A percentile compares a stretch with the other conserved stretches of the same genome.
Conservation (phyloP, 2,797 vertebrate species). For the Gymnothorax javanicus region DNA sequence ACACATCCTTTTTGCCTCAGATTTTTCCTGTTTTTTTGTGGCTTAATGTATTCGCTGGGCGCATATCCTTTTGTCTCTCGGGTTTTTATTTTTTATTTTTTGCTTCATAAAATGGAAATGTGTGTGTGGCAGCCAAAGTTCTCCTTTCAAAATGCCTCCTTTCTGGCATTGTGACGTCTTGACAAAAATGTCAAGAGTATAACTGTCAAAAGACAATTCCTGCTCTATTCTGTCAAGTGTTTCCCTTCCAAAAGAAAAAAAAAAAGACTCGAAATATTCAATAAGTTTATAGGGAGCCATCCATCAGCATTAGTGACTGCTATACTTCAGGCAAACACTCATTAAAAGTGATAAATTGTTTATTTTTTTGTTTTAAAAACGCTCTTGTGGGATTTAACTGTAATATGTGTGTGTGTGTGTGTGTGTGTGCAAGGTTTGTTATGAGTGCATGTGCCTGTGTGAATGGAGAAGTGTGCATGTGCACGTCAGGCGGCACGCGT, state of each 20-base stretch:
- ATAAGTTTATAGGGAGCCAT: slow-evolving; percentile 54
- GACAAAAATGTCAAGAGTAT: slow-evolving; percentile 47
- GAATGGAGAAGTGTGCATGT: too few species aligned
- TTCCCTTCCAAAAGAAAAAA: slow-evolving; percentile 42
- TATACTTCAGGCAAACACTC: slow-evolving; percentile 42
- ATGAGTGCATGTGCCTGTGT: not conserved
- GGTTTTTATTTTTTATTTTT: not conserved
- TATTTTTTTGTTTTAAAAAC: not conserved
- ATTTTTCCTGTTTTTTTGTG: not conserved
- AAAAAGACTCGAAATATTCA: slow-evolving; percentile 50
- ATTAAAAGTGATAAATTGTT: slow-evolving; percentile 43
- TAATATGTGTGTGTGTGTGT: not conserved
- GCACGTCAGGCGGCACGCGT: not conserved
- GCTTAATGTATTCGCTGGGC: not conserved
- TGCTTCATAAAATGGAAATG: slow-evolving; percentile 15
- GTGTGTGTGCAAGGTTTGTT: not conserved
- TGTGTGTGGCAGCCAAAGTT: slow-evolving; percentile 17
- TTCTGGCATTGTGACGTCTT: slow-evolving; percentile 26
- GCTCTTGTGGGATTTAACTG: not conserved
- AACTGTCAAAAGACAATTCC: slow-evolving; percentile 46
- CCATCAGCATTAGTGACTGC: slow-evolving; percentile 56
- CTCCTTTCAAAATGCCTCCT: not conserved
- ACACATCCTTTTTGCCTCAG: not conserved
- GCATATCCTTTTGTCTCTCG: not conserved
- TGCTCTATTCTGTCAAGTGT: slow-evolving; percentile 45